Conservation (phyloP, 1,140 invertebrate genomes). For the Macrocentrus cingulum region DNA sequence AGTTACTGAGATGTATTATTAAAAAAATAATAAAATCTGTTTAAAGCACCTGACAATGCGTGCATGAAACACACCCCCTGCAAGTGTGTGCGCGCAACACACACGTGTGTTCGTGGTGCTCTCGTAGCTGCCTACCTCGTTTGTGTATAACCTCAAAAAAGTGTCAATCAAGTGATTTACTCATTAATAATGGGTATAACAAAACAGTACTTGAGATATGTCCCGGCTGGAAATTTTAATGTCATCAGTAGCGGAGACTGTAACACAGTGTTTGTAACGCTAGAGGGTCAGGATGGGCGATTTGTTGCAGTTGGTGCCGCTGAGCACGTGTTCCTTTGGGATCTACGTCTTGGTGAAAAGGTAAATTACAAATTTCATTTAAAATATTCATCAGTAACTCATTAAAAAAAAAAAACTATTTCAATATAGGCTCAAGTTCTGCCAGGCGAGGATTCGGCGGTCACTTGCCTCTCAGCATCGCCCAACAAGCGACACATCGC, state of each 20-base stretch:
- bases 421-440: slow-evolving; percentile 68
- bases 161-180: too few species aligned
- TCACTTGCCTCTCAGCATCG: slow-evolving; percentile 72
- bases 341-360: slow-evolving; percentile 86
- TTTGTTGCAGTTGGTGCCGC: slow-evolving; percentile 87
- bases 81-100: too few species aligned
- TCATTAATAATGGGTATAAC: slow-evolving; percentile 92
- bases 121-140: too few species aligned
- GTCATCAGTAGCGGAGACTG: slow-evolving; percentile 79
- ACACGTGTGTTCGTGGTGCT: too few species aligned
- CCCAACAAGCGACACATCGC: slow-evolving; percentile 78
- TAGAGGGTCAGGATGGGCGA: slow-evolving; percentile 75
- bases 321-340: slow-evolving; percentile 94
- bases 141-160: slow-evolving; percentile 11
- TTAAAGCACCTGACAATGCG: too few species aligned
- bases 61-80: too few species aligned
- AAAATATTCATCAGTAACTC: slow-evolving; percentile 17
- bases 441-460: slow-evolving; percentile 75
- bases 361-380: slow-evolving; percentile 57
- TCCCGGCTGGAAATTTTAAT: slow-evolving; percentile 79
- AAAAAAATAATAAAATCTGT: too few species aligned
- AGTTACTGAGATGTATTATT: not conserved
- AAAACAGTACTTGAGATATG: slow-evolving; percentile 93
- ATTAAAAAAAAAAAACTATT: slow-evolving; percentile 21
- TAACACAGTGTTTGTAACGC: slow-evolving; percentile 76